Percentiles rank a stretch among this genome's conserved stretches.
Evolutionary conservation across 2,888 invertebrate genomes (phyloP).

Genomic region (Amiota mariae): DNA sequence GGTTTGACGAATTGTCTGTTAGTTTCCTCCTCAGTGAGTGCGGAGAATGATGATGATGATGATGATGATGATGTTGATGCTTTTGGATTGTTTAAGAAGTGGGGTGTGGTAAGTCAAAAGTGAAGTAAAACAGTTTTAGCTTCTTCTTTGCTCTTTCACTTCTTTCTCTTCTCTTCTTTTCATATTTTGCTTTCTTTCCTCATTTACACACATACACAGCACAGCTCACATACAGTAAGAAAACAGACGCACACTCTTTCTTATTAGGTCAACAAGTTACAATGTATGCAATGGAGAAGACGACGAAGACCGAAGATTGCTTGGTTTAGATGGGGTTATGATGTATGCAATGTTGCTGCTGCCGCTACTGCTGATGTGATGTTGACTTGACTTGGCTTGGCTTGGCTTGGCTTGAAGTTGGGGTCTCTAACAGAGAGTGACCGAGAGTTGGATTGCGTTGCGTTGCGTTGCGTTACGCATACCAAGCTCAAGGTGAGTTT

Average conservation of each 20-base stretch:
- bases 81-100: too few relatives aligned
- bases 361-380: background rate
- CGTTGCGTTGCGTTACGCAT: constrained; percentile 1
- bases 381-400: constrained; percentile 1
- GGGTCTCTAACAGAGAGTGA: too few relatives aligned
- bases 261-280: constrained; percentile 22
- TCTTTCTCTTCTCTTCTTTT: constrained; percentile 6
- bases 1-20: background rate
- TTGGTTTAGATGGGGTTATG: background rate
- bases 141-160: background rate
- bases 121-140: background rate
- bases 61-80: too few relatives aligned
- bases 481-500: constrained; percentile 47
- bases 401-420: too few relatives aligned
- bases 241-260: background rate
- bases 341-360: background rate
- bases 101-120: constrained; percentile 20
- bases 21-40: background rate
- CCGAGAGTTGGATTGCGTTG: background rate
- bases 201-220: too few relatives aligned
- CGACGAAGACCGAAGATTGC: background rate
- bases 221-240: background rate
- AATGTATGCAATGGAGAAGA: background rate
- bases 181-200: constrained; percentile 1
- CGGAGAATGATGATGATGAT: too few relatives aligned